These are phyloP conservation scores for Sternotherus odoratus DNA, from an alignment of 2,797 vertebrate genomes.

Conservation along the genomic window DNA sequence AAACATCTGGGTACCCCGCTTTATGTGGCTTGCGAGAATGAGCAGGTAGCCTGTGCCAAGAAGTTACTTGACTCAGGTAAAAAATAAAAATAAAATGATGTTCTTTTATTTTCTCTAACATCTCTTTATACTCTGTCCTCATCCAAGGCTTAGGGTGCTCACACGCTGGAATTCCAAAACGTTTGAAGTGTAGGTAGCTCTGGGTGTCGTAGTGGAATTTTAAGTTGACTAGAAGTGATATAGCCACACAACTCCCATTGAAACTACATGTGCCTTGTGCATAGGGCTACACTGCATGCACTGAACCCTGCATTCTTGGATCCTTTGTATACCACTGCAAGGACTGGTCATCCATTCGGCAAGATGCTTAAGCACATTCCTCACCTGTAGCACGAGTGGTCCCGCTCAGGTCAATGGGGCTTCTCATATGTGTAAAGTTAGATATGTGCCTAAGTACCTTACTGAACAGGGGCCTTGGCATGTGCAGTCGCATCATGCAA, in stretches of 20 bases:
- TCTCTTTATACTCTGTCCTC: background rate
- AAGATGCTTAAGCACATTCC: background rate
- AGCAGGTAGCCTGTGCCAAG: conserved; percentile 81
- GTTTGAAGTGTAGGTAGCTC: background rate
- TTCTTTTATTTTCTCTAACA: background rate
- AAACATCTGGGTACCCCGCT: conserved; percentile 87
- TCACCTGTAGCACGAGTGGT: background rate
- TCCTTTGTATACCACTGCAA: background rate
- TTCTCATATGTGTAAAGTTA: background rate
- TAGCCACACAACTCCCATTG: background rate
- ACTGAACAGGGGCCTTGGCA: background rate
- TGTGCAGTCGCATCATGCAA: background rate
- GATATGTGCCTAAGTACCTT: background rate
- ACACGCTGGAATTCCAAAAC: background rate
- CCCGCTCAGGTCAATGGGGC: background rate
- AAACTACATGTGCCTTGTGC: background rate
- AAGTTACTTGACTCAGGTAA: conserved; percentile 90
- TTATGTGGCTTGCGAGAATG: conserved; percentile 86
- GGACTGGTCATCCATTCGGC: background rate
- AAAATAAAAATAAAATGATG: background rate
- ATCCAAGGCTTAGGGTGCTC: background rate
- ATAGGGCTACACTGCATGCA: background rate
- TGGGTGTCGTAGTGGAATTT: background rate
- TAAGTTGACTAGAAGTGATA: background rate
- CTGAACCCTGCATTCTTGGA: background rate